Conservation (phyloP, 2,797 vertebrate species). For the Carcharodon carcharias region DNA sequence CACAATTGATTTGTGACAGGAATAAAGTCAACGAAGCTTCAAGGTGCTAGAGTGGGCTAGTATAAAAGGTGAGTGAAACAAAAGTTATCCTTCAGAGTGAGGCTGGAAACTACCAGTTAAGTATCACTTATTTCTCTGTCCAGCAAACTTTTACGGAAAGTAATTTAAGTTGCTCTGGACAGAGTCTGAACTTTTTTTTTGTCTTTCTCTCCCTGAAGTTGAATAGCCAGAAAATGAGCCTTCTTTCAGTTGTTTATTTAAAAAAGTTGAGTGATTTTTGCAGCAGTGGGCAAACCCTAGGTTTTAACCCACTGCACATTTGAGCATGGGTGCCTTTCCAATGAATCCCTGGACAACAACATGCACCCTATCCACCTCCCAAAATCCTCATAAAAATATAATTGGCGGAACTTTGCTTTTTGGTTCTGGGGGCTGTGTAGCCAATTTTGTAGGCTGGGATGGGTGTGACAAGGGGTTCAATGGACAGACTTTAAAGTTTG, state of each 20-base stretch:
- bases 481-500: neutral
- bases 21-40: neutral
- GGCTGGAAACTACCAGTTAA: neutral
- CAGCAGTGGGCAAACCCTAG: neutral
- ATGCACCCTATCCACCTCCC: no score
- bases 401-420: neutral
- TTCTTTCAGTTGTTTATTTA: neutral
- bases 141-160: neutral
- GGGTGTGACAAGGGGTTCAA: neutral
- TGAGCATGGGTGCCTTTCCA: no score
- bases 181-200: neutral
- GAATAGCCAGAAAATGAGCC: neutral
- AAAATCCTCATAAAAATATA: neutral
- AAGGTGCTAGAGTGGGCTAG: neutral
- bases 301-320: neutral
- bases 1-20: neutral
- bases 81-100: neutral
- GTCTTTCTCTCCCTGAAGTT: neutral
- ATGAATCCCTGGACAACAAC: neutral
- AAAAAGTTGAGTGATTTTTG: neutral
- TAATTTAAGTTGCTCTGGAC: neutral
- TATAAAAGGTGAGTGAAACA: no score
- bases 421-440: neutral
- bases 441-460: neutral
- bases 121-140: neutral